Conservation (phyloP, 2,888 invertebrate species). For the Heliconius charithonia region DNA sequence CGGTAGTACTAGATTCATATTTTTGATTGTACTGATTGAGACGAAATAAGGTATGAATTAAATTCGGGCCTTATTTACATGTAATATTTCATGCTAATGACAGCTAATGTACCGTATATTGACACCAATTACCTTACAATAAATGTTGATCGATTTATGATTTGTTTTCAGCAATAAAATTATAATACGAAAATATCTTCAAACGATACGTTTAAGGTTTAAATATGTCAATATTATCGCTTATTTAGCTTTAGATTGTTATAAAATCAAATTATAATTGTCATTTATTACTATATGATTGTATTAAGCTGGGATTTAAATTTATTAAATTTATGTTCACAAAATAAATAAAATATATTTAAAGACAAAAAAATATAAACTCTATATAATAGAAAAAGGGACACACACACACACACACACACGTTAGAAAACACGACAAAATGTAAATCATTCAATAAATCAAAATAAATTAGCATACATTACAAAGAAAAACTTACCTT, state of each 20-base stretch:
- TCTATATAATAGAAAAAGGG: conserved; percentile 42
- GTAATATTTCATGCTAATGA: conserved; percentile 41
- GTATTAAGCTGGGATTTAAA: no score
- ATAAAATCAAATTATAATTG: no score
- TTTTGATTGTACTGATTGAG: background rate
- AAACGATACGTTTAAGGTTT: background rate
- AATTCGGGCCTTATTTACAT: conserved; percentile 37
- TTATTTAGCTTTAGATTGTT: no score
- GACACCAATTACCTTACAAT: conserved; percentile 35
- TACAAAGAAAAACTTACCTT: conserved; percentile 45
- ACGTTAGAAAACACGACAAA: background rate
- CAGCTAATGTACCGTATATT: conserved; percentile 37
- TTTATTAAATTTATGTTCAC: no score
- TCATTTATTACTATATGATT: no score
- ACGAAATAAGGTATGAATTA: conserved; percentile 25
- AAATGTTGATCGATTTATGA: conserved; percentile 18
- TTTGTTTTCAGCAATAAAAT: conserved; percentile 1
- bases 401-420: background rate
- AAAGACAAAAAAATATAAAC: no score
- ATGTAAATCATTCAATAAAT: conserved; percentile 16
- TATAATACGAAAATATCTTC: background rate
- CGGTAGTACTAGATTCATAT: background rate
- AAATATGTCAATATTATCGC: background rate
- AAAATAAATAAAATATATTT: no score
- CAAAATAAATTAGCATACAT: conserved; percentile 33